Conservation (phyloP, 2,888 invertebrate species). For the Rhagonycha lutea region DNA sequence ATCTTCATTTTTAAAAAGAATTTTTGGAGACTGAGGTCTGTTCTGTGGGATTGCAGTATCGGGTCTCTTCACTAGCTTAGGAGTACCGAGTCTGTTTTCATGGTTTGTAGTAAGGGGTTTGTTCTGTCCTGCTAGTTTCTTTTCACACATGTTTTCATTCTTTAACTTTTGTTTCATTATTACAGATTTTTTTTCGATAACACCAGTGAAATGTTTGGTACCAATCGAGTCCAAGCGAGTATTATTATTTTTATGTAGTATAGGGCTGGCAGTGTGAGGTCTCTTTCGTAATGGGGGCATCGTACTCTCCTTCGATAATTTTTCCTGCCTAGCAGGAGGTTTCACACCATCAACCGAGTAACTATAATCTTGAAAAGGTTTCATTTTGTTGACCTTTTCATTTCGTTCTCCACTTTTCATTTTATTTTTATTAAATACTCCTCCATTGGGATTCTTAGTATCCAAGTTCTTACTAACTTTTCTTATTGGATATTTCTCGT, state of each 20-base stretch:
- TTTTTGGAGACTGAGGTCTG: background rate
- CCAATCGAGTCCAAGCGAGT: background rate
- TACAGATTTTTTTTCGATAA: background rate
- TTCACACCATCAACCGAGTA: background rate
- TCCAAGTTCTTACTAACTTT: background rate
- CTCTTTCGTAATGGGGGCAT: background rate
- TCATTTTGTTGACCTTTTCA: background rate
- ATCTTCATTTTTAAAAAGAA: background rate
- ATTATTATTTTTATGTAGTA: background rate
- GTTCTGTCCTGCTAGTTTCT: background rate
- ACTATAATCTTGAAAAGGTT: background rate
- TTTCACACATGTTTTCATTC: background rate
- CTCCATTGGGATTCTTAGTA: background rate
- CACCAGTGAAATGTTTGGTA: background rate
- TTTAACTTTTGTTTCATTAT: background rate
- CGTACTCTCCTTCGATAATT: background rate
- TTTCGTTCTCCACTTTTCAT: background rate
- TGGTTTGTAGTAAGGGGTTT: background rate
- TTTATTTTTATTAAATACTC: background rate
- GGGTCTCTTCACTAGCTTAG: background rate
- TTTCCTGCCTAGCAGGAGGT: background rate
- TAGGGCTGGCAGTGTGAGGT: background rate
- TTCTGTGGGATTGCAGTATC: background rate
- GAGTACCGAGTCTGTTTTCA: background rate
- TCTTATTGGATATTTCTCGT: background rate